These are phyloP conservation scores for Scyliorhinus canicula DNA, from an alignment of 2,797 vertebrate genomes.

Conservation along the genomic window DNA sequence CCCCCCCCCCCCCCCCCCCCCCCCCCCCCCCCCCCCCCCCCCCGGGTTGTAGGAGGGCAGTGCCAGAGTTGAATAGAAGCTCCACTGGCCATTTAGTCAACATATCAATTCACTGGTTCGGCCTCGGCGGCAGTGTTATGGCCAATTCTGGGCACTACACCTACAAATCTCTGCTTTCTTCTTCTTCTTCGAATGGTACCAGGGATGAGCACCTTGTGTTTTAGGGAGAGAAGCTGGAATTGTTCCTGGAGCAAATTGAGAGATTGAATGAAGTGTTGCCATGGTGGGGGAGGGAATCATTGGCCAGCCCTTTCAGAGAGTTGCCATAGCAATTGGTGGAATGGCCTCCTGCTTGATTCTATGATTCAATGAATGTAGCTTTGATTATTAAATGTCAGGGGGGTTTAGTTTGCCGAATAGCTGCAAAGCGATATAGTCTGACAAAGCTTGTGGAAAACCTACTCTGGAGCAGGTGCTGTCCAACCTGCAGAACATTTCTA, in stretches of 20 bases:
- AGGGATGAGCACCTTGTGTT: not conserved
- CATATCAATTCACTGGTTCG: not conserved
- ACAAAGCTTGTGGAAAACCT: not conserved
- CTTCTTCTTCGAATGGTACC: not conserved
- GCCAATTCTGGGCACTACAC: not conserved
- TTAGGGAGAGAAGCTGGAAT: not conserved
- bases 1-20: too few species aligned
- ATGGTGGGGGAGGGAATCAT: not conserved
- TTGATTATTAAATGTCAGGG: not conserved
- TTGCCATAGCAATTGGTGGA: not conserved
- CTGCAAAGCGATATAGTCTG: not conserved
- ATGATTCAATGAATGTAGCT: not conserved
- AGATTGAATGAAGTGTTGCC: not conserved
- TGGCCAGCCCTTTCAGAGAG: not conserved
- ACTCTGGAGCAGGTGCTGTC: not conserved
- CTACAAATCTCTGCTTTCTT: too few species aligned
- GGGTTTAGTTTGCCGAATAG: not conserved
- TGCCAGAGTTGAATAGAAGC: too few species aligned
- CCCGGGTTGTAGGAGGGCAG: too few species aligned
- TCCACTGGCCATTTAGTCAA: not conserved
- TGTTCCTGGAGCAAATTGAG: not conserved
- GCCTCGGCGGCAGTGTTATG: not conserved
- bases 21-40: too few species aligned
- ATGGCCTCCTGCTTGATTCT: too few species aligned
- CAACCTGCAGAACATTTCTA: not conserved